Evolutionary conservation across 1,140 invertebrate species (phyloP).

Genomic region (Schlechtendalia chinensis): DNA sequence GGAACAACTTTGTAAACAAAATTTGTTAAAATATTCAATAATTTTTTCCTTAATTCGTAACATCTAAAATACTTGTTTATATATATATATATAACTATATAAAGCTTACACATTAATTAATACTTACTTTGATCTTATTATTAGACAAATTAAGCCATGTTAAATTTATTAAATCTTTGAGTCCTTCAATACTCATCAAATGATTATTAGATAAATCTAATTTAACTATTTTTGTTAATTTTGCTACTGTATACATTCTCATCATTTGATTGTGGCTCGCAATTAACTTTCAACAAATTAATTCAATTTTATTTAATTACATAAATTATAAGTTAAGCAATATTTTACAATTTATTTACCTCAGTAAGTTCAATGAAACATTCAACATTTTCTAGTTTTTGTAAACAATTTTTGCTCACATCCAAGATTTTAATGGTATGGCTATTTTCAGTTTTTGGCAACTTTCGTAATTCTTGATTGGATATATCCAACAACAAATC

Average conservation of each 20-base stretch:
- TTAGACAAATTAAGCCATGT: slow-evolving; percentile 72
- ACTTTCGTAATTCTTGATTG: slow-evolving; percentile 56
- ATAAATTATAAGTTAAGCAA: slow-evolving; percentile 18
- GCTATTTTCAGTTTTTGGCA: slow-evolving; percentile 55
- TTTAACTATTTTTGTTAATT: slow-evolving; percentile 73
- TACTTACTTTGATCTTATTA: slow-evolving; percentile 69
- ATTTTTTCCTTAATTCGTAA: too few relatives aligned
- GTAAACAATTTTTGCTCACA: slow-evolving; percentile 82
- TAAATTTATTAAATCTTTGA: slow-evolving; percentile 78
- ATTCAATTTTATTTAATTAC: slow-evolving; percentile 38
- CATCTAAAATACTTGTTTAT: too few relatives aligned
- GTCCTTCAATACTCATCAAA: slow-evolving; percentile 82
- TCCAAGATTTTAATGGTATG: slow-evolving; percentile 61
- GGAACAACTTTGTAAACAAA: too few relatives aligned
- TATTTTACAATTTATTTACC: slow-evolving; percentile 59
- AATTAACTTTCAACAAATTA: slow-evolving; percentile 67
- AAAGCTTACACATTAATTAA: neutral
- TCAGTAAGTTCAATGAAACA: slow-evolving; percentile 76
- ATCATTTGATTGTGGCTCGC: slow-evolving; percentile 79
- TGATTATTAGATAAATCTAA: slow-evolving; percentile 84
- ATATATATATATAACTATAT: too few relatives aligned
- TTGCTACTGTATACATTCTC: slow-evolving; percentile 81
- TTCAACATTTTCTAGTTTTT: slow-evolving; percentile 82
- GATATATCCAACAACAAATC: slow-evolving; percentile 56
- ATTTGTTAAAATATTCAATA: too few relatives aligned